phyloP scores from a whole-genome alignment of 2,113 vertebrate genomes.

The Numida meleagris region DNA sequence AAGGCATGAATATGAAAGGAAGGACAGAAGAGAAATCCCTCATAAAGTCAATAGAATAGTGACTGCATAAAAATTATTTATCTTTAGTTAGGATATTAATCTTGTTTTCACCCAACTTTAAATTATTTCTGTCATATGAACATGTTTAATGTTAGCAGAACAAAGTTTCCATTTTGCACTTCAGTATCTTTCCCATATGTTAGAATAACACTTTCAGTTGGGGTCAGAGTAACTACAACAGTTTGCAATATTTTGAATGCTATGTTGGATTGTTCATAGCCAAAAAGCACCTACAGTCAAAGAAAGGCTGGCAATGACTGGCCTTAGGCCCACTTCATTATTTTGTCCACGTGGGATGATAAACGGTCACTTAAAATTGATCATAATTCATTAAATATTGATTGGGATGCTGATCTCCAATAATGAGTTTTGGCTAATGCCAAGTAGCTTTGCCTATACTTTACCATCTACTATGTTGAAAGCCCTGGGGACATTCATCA shows the following conservation, averaged over 20 bases:
- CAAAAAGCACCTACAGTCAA: not conserved
- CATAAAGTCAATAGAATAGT: not conserved
- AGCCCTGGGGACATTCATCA: not conserved
- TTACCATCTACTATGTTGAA: constrained; percentile 11
- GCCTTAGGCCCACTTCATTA: not conserved
- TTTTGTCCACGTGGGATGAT: not conserved
- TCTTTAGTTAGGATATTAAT: not conserved
- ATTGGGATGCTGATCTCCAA: constrained; percentile 13
- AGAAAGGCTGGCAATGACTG: not conserved
- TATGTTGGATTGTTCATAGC: not conserved
- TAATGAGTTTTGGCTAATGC: not conserved
- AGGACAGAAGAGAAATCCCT: not conserved
- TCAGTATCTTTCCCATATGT: not conserved
- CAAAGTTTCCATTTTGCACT: not conserved
- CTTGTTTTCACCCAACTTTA: not conserved
- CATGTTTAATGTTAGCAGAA: not conserved
- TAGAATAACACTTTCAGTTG: not conserved
- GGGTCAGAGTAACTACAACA: not conserved
- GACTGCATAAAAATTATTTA: not conserved
- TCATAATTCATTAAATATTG: constrained; percentile 27
- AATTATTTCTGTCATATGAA: not conserved
- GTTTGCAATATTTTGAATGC: not conserved
- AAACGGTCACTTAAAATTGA: constrained; percentile 29
- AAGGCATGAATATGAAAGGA: not conserved
- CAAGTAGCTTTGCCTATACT: constrained; percentile 16